A percentile compares a stretch with the other conserved stretches of the same genome.
Evolutionary conservation across 1,140 invertebrate species (phyloP).

Genomic region (Zaprionus taronus): DNA sequence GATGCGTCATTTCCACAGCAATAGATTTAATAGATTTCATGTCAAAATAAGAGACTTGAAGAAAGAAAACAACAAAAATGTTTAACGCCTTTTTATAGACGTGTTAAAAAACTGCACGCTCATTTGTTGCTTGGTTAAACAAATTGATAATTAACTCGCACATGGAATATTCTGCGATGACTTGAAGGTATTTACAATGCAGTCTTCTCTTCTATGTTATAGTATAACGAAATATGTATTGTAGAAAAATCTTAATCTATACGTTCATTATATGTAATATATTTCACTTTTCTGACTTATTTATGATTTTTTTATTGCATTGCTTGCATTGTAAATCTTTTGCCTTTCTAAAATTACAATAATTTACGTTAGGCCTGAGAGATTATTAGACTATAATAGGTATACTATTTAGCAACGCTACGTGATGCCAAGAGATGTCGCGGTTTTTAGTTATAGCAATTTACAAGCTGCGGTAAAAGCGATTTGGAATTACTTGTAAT

Average conservation of each 20-base stretch:
- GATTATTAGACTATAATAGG: conserved; percentile 1
- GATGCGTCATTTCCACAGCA: conserved; percentile 57
- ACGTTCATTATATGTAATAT: background rate
- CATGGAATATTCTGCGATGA: background rate
- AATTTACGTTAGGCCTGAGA: background rate
- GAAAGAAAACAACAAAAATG: conserved; percentile 1
- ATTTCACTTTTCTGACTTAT: background rate
- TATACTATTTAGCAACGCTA: background rate
- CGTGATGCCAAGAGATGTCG: conserved; percentile 21
- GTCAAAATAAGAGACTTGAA: conserved; percentile 3
- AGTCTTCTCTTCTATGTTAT: background rate
- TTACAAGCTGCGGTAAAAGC: conserved; percentile 24
- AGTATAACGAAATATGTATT: background rate
- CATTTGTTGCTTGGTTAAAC: background rate
- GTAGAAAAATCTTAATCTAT: background rate
- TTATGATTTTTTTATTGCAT: background rate
- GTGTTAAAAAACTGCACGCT: background rate
- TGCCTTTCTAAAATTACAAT: background rate
- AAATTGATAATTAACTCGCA: background rate
- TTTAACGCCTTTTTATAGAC: conserved; percentile 5
- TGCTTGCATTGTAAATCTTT: background rate
- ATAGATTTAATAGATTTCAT: conserved; percentile 26
- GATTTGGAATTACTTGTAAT: conserved; percentile 20
- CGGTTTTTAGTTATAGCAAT: conserved; percentile 25
- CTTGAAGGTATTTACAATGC: background rate